These are phyloP conservation scores for Ictalurus furcatus DNA, from an alignment of 2,113 vertebrate genomes.

Conservation along the genomic window DNA sequence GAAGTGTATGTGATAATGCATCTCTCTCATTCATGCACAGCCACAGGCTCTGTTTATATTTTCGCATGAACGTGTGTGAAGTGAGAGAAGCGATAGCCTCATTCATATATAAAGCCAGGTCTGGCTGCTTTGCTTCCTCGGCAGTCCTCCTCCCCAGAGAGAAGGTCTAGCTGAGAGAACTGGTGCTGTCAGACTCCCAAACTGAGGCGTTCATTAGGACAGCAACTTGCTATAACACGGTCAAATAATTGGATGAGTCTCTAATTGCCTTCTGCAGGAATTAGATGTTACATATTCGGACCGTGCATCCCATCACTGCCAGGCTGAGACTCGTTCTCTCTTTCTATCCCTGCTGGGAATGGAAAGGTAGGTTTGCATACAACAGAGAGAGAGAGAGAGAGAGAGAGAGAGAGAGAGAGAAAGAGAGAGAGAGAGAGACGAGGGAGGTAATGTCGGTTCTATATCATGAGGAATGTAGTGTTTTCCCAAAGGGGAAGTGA, in stretches of 20 bases:
- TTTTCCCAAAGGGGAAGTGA: slow-evolving; percentile 19
- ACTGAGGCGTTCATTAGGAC: slow-evolving; percentile 76
- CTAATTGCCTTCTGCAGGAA: slow-evolving; percentile 69
- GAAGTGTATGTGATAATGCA: neutral
- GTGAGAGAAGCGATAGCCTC: slow-evolving; percentile 17
- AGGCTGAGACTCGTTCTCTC: neutral
- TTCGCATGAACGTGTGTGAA: neutral
- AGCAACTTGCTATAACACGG: slow-evolving; percentile 66
- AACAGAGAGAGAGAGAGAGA: neutral
- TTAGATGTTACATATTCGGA: slow-evolving; percentile 58
- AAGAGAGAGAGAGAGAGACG: neutral
- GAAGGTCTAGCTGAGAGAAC: slow-evolving; percentile 63
- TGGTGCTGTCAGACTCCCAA: slow-evolving; percentile 72
- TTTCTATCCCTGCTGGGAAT: slow-evolving; percentile 21
- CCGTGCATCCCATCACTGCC: slow-evolving; percentile 55
- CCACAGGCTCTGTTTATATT: neutral
- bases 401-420: neutral
- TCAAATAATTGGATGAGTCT: slow-evolving; percentile 68
- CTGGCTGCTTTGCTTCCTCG: slow-evolving; percentile 58
- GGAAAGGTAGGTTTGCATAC: slow-evolving; percentile 15
- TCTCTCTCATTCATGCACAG: neutral
- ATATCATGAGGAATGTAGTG: slow-evolving; percentile 30
- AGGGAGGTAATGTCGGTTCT: slow-evolving; percentile 24
- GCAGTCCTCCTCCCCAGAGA: slow-evolving; percentile 68
- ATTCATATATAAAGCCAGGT: slow-evolving; percentile 41